Evolutionary conservation across 2,113 vertebrate species (phyloP), one percentile per base, ranked within the genome.

Genomic region (Neogale vison): DNA sequence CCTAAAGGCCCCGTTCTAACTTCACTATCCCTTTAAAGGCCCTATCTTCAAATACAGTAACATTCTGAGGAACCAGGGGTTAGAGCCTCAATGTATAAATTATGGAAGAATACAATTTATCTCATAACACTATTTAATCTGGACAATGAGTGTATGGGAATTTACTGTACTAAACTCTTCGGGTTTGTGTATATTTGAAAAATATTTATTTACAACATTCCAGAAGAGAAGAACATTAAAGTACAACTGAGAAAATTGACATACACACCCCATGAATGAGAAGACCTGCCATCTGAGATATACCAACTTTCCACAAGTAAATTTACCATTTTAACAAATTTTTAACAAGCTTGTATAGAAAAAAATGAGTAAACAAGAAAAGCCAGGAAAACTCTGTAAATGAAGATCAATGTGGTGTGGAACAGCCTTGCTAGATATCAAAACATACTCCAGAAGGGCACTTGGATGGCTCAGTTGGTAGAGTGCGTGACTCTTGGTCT

Each of bases 311-410:
- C 4, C 34, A 42, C 79, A 65, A 71, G 36, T 29, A 94, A 95
- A 94, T 52, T 76, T 69, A 71, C 36, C 42, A 84, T 52, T 82
- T 82, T 82, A 89, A 50, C 83, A 72, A 34, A 81, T 8, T 47
- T 31, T 47, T 74, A 65, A 88, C 31, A 80, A 74, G 17, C 39
- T 45, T 84, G 79, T 84, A 69, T 26, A 88, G 52, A 88, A 88
- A 92, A 92, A 92, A 59, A 83, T 59, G 83, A 87, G 29, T 45
- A 86, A 85, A 26, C 2, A 93, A 88, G 47, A 88, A 90, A 52
- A 72, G 2, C 6, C 20, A 61, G 34, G 74, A 72, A 90, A 89
- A 83, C 7, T 77, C 45, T 81, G 63, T 34, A 71, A 76, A 87
- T 67, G 55, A n/a, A 91, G 55, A 93, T 7, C 80, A 89, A 17